phyloP scores from a whole-genome alignment of 2,113 vertebrate genomes.

The Reinhardtius hippoglossoides region DNA sequence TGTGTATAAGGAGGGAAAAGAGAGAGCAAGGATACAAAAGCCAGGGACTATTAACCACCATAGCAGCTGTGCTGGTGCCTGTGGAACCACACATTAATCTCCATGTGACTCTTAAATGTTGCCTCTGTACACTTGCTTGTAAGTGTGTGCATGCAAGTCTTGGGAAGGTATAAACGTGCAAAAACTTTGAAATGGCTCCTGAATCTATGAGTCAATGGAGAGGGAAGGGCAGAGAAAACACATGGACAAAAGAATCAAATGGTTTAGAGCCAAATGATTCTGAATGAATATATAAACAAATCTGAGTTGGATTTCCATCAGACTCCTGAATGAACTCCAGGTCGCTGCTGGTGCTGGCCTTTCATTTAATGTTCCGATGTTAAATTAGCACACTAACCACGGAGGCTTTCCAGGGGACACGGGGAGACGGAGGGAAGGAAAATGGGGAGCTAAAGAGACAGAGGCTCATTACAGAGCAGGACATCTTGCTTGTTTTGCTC shows the following conservation, averaged over 20 bases:
- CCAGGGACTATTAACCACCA: constrained; percentile 48
- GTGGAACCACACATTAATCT: constrained; percentile 56
- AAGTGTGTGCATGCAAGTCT: constrained; percentile 2
- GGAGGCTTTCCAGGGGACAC: constrained; percentile 54
- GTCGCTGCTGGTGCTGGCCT: constrained; percentile 51
- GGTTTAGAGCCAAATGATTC: constrained; percentile 50
- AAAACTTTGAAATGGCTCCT: not conserved
- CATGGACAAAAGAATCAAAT: constrained; percentile 31
- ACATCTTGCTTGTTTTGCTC: constrained; percentile 47
- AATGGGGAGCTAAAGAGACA: constrained; percentile 22
- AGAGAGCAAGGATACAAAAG: constrained; percentile 33
- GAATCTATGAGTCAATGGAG: constrained; percentile 26
- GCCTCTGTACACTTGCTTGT: constrained; percentile 15
- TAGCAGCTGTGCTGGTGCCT: constrained; percentile 48
- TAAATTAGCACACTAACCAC: constrained; percentile 52
- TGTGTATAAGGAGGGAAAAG: constrained; percentile 17
- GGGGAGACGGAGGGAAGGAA: constrained; percentile 21
- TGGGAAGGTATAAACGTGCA: constrained; percentile 4
- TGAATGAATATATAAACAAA: constrained; percentile 67
- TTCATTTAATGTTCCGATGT: constrained; percentile 51
- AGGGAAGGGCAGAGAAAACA: no score
- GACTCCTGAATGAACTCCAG: constrained; percentile 62
- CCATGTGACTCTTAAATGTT: constrained; percentile 21
- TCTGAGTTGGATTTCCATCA: constrained; percentile 60
- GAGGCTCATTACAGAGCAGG: constrained; percentile 55